phyloP scores from a whole-genome alignment of 2,888 invertebrate genomes.

The Scaptodrosophila latifasciaeformis region DNA sequence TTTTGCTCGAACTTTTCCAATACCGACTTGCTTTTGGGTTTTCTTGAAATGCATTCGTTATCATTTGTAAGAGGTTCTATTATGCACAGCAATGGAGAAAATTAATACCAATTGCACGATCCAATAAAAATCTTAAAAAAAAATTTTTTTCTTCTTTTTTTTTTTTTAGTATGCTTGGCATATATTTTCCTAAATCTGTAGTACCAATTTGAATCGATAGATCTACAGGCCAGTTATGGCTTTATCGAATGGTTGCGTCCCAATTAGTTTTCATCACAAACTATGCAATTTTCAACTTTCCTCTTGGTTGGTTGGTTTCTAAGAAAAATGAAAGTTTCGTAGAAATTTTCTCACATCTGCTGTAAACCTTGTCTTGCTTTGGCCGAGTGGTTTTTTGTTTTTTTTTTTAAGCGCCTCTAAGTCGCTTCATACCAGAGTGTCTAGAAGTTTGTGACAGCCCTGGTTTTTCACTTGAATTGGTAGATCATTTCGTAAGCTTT shows the following conservation, averaged over 20 bases:
- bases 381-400: not conserved
- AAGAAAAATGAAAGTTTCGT: constrained; percentile 35
- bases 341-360: constrained; percentile 62
- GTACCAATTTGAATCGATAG: constrained; percentile 13
- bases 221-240: not conserved
- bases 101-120: constrained; percentile 68
- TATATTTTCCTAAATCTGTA: constrained; percentile 15
- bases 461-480: constrained; percentile 27
- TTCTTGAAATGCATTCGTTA: constrained; percentile 56
- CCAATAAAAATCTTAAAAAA: constrained; percentile 31
- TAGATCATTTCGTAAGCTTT: constrained; percentile 10
- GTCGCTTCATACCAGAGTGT: constrained; percentile 17
- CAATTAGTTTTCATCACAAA: constrained; percentile 38
- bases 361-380: constrained; percentile 28
- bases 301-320: not conserved
- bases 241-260: constrained; percentile 47
- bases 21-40: not conserved
- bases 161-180: constrained; percentile 3
- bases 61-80: constrained; percentile 26
- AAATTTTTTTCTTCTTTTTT: no score
- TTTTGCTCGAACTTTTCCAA: not conserved
- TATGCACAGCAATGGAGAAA: constrained; percentile 60
- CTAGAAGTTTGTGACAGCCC: no score
- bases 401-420: constrained; percentile 15
- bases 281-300: constrained; percentile 58